Evolutionary conservation across 2,888 invertebrate genomes (phyloP).

Genomic region (Chymomyza caudatula): DNA sequence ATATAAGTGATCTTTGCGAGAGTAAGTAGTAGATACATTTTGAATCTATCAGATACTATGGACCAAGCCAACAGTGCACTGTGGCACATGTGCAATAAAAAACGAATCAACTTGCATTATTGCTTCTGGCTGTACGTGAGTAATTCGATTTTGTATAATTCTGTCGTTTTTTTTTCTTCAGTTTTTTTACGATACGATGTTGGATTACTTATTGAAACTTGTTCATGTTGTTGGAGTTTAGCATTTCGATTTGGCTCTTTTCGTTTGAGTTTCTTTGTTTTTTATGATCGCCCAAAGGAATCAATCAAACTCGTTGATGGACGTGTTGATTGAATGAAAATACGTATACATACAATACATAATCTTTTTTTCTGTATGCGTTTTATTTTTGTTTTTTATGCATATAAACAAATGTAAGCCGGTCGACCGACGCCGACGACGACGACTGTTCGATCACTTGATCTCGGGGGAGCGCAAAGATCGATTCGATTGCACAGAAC

Average conservation of each 20-base stretch:
- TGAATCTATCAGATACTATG: not conserved
- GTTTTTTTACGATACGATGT: conserved; percentile 29
- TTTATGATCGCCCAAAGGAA: conserved; percentile 71
- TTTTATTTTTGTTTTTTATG: conserved; percentile 60
- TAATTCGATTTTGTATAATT: conserved; percentile 50
- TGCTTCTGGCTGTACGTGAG: conserved; percentile 51
- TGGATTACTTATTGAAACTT: conserved; percentile 20
- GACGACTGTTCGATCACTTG: conserved; percentile 22
- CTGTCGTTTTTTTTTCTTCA: conserved; percentile 5
- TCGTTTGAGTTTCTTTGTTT: not conserved
- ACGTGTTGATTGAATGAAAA: conserved; percentile 75
- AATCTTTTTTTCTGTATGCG: not conserved
- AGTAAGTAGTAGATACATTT: not conserved
- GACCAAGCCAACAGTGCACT: conserved; percentile 11
- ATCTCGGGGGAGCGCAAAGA: not conserved
- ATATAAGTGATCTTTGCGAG: not conserved
- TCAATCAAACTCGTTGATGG: conserved; percentile 75
- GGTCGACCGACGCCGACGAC: conserved; percentile 1
- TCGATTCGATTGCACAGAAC: conserved; percentile 27
- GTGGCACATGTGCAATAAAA: conserved; percentile 39
- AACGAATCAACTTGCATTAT: conserved; percentile 60
- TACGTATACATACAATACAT: conserved; percentile 33
- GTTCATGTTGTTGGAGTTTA: conserved; percentile 16
- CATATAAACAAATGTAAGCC: conserved; percentile 60
- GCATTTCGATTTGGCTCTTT: conserved; percentile 14